These are phyloP conservation scores for Neomorphus geoffroyi DNA, from an alignment of 2,797 vertebrate species.

Conservation along the genomic window DNA sequence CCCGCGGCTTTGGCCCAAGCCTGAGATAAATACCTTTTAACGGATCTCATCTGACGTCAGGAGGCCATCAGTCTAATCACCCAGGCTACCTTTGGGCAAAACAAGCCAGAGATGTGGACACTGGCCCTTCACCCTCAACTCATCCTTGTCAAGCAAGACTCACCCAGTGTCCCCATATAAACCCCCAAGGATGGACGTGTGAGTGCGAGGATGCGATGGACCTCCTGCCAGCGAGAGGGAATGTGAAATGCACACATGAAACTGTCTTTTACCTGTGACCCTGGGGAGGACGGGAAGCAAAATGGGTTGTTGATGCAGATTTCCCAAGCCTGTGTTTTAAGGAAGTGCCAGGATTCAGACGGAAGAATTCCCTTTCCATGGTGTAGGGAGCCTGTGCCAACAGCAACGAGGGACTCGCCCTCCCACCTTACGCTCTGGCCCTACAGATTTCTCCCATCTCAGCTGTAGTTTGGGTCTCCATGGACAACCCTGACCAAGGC, in stretches of 20 bases:
- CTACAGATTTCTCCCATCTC: background rate
- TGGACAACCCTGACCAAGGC: background rate
- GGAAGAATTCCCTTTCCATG: background rate
- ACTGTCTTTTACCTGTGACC: background rate
- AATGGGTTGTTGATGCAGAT: background rate
- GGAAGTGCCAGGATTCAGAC: background rate
- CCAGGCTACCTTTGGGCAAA: slow-evolving; percentile 58
- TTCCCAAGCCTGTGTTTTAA: background rate
- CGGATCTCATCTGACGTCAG: slow-evolving; percentile 75
- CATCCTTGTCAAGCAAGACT: background rate
- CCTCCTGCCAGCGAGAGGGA: background rate
- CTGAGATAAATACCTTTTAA: slow-evolving; percentile 77
- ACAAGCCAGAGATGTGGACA: slow-evolving; percentile 5
- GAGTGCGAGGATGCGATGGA: background rate
- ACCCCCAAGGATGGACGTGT: rapidly evolving
- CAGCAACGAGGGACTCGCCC: background rate
- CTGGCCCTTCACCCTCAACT: background rate
- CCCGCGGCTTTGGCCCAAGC: slow-evolving; percentile 71
- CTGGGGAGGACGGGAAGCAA: background rate
- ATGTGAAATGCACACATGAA: rapidly evolving
- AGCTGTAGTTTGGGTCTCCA: background rate
- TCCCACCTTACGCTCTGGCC: background rate
- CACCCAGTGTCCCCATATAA: background rate
- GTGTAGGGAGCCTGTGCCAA: background rate
- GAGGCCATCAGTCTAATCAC: slow-evolving; percentile 75